These are phyloP conservation scores for Orius laevigatus DNA, from an alignment of 1,140 invertebrate species.

Conservation along the genomic window DNA sequence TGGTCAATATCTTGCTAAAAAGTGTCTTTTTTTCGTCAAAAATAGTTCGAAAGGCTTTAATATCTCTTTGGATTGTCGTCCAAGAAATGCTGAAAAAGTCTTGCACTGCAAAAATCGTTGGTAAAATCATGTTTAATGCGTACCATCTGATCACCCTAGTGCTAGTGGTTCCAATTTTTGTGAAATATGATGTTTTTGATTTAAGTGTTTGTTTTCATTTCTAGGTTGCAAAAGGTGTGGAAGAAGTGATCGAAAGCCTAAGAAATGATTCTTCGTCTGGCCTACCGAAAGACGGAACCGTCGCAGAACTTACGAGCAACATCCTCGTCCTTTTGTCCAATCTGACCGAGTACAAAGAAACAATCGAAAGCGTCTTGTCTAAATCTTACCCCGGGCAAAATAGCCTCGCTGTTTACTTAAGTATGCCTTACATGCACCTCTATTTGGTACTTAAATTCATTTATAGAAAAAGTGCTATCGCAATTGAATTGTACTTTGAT, in stretches of 20 bases:
- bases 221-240: conserved; percentile 71
- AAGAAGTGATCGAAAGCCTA: conserved; percentile 85
- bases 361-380: conserved; percentile 45
- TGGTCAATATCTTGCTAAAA: too few relatives aligned
- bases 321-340: conserved; percentile 79
- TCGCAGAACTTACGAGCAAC: conserved; percentile 87
- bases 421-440: conserved; percentile 29
- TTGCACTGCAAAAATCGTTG: too few relatives aligned
- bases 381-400: conserved; percentile 3
- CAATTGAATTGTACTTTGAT: conserved; percentile 69
- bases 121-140: too few relatives aligned
- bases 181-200: not conserved
- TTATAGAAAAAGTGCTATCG: conserved; percentile 64
- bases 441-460: not conserved
- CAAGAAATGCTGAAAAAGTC: too few relatives aligned
- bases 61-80: too few relatives aligned
- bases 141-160: too few relatives aligned
- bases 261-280: conserved; percentile 64
- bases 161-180: not conserved
- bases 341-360: conserved; percentile 59
- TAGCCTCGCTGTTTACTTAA: conserved; percentile 42
- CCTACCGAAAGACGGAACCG: conserved; percentile 87
- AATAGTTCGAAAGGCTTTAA: too few relatives aligned
- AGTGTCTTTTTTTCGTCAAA: too few relatives aligned
- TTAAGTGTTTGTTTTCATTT: conserved; percentile 15